Evolutionary conservation across 2,888 invertebrate species (phyloP).

Genomic region (Temnothorax ravouxi): DNA sequence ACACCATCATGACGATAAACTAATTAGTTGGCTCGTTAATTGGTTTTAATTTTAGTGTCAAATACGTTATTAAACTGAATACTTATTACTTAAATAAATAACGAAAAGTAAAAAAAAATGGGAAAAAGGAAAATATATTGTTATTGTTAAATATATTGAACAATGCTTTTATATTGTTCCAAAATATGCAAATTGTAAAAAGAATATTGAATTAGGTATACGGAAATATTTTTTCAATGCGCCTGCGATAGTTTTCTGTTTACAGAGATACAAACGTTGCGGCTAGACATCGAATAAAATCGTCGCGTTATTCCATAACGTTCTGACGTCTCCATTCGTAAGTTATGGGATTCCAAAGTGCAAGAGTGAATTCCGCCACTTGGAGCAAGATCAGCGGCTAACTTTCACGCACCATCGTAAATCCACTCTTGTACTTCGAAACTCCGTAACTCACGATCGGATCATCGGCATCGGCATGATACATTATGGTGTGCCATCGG

Average conservation of each 20-base stretch:
- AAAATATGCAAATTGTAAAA: neutral
- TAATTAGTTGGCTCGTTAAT: no score
- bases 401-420: slow-evolving; percentile 77
- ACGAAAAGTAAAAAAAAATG: no score
- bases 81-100: no score
- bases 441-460: slow-evolving; percentile 77
- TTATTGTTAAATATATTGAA: neutral
- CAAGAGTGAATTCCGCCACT: slow-evolving; percentile 76
- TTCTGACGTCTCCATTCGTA: slow-evolving; percentile 61
- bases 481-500: slow-evolving; percentile 74
- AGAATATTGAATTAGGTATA: neutral
- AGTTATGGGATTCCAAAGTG: slow-evolving; percentile 75
- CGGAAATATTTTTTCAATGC: slow-evolving; percentile 1
- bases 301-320: slow-evolving; percentile 72
- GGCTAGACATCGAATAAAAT: slow-evolving; percentile 56
- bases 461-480: slow-evolving; percentile 76
- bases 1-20: no score
- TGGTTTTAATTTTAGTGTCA: no score
- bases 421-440: slow-evolving; percentile 76
- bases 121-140: no score
- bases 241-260: neutral
- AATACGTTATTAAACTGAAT: no score
- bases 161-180: neutral
- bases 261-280: slow-evolving; percentile 21
- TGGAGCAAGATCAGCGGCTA: slow-evolving; percentile 77